A percentile compares a stretch with the other conserved stretches of the same genome.
Evolutionary conservation across 2,797 vertebrate genomes (phyloP).

Genomic region (Bufotes viridis): DNA sequence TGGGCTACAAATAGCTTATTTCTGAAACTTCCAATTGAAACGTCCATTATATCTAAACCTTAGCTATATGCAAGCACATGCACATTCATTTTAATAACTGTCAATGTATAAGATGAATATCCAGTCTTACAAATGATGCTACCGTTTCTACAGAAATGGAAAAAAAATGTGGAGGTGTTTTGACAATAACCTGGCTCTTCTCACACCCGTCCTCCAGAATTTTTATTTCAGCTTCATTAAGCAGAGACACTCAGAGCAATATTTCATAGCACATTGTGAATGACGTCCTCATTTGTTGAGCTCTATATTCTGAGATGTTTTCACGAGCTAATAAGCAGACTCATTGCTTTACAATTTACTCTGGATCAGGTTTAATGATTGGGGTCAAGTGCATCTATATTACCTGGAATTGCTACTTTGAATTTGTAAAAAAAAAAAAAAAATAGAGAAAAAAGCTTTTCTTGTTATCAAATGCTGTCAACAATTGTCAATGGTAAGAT

Average conservation of each 20-base stretch:
- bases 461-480: constrained; percentile 17
- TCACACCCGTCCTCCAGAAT: constrained; percentile 10
- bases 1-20: neutral
- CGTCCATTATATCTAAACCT: neutral
- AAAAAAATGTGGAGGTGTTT: neutral
- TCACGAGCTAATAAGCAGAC: constrained; percentile 19
- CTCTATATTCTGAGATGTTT: constrained; percentile 14
- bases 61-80: neutral
- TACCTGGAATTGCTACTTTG: neutral
- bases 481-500: neutral
- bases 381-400: constrained; percentile 19
- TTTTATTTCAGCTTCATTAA: constrained; percentile 40
- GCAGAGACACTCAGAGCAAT: constrained; percentile 4
- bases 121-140: neutral
- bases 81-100: neutral
- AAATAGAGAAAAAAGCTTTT: neutral
- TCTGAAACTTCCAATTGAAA: neutral
- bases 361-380: neutral
- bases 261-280: constrained; percentile 10
- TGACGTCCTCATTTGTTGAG: constrained; percentile 12
- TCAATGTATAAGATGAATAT: neutral
- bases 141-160: neutral
- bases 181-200: constrained; percentile 1
- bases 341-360: constrained; percentile 27
- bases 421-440: neutral